Conservation (phyloP, 2,888 invertebrate genomes). For the Meganola albula region DNA sequence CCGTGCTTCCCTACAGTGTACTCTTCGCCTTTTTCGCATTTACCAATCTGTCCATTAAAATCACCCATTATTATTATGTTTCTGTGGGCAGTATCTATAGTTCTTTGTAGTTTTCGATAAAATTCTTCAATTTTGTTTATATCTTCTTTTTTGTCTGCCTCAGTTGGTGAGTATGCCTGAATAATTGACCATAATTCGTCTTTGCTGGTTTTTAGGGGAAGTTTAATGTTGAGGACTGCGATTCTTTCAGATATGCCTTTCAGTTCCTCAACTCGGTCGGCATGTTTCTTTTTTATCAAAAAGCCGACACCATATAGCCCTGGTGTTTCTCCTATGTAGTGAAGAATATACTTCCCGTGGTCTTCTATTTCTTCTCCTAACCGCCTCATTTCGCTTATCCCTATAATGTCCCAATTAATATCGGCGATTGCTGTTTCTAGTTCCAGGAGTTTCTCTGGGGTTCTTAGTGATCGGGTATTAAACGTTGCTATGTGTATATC, state of each 20-base stretch:
- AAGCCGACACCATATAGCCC: too few relatives aligned
- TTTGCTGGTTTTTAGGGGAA: too few relatives aligned
- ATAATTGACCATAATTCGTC: slow-evolving; percentile 1
- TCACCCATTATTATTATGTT: not conserved
- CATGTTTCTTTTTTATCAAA: not conserved
- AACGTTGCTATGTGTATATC: too few relatives aligned
- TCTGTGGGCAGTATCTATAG: not conserved
- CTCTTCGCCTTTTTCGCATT: slow-evolving; percentile 2
- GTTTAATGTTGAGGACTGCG: slow-evolving; percentile 1
- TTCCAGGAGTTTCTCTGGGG: too few relatives aligned
- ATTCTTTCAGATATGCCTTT: slow-evolving; percentile 3
- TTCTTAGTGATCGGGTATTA: too few relatives aligned
- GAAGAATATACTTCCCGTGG: too few relatives aligned
- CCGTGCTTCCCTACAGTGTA: slow-evolving; percentile 2
- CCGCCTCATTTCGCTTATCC: too few relatives aligned
- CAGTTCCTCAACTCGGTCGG: not conserved
- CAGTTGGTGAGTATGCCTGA: slow-evolving; percentile 2
- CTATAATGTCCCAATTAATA: too few relatives aligned
- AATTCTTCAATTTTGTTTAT: not conserved
- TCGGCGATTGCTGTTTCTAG: too few relatives aligned
- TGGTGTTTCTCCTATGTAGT: slow-evolving; percentile 3
- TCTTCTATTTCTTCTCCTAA: too few relatives aligned
- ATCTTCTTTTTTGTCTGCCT: not conserved
- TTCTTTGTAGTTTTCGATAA: not conserved
- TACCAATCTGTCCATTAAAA: not conserved